phyloP scores from a whole-genome alignment of 92 coral and sea anemone genomes.

The Siderastrea siderea region DNA sequence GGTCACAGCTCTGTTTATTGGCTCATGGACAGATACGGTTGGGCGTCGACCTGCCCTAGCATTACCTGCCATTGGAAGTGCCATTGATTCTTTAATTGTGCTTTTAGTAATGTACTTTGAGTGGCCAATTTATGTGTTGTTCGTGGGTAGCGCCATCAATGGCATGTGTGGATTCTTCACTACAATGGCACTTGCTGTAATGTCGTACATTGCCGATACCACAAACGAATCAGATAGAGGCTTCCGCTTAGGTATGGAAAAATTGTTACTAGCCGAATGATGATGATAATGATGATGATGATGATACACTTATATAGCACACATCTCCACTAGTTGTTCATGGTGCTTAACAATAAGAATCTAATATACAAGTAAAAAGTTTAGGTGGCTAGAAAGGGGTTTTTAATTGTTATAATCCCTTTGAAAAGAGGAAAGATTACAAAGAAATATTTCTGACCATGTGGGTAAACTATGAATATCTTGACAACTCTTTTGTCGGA shows the following conservation, averaged over 20 bases:
- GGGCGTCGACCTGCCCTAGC: constrained; percentile 82
- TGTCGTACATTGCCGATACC: constrained; percentile 86
- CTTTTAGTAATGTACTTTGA: constrained; percentile 78
- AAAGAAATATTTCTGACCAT: too few species aligned
- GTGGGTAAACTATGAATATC: too few species aligned
- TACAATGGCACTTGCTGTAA: constrained; percentile 71
- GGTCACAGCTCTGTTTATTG: constrained; percentile 74
- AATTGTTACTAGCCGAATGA: too few species aligned
- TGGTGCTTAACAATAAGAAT: too few species aligned
- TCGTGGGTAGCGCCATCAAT: constrained; percentile 75
- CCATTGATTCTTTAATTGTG: constrained; percentile 66
- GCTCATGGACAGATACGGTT: constrained; percentile 80
- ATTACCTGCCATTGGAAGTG: constrained; percentile 72
- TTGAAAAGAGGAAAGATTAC: too few species aligned
- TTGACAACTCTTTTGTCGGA: too few species aligned
- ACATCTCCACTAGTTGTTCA: too few species aligned
- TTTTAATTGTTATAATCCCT: too few species aligned
- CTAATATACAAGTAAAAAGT: too few species aligned
- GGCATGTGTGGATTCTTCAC: constrained; percentile 84
- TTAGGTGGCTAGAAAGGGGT: too few species aligned
- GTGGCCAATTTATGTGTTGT: constrained; percentile 81
- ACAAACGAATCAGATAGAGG: constrained; percentile 79
- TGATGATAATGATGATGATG: too few species aligned
- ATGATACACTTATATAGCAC: too few species aligned
- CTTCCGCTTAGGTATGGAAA: constrained; percentile 67